These are phyloP conservation scores for Melitaea cinxia DNA, from an alignment of 1,140 invertebrate species.

Conservation along the genomic window DNA sequence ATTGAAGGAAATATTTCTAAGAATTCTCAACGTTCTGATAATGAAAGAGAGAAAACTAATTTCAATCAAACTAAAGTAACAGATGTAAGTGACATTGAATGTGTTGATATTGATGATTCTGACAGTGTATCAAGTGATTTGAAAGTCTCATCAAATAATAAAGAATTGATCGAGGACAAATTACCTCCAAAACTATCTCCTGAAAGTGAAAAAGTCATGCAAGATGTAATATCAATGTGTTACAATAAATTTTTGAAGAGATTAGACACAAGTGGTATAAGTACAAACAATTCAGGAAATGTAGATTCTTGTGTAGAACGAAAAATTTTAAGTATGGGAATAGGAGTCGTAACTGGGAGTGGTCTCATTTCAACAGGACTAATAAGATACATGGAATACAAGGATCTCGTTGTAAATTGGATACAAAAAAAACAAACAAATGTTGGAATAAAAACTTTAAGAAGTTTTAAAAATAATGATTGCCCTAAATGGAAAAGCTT, in stretches of 20 bases:
- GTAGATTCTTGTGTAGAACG: conserved; percentile 51
- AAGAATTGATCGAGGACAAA: not conserved
- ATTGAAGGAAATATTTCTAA: conserved; percentile 36
- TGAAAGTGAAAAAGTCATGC: conserved; percentile 22
- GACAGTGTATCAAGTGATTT: conserved; percentile 33
- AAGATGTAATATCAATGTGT: conserved; percentile 47
- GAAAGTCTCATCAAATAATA: conserved; percentile 1
- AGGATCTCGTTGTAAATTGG: conserved; percentile 62
- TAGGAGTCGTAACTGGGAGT: conserved; percentile 57
- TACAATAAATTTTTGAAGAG: conserved; percentile 49
- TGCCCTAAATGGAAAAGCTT: conserved; percentile 45
- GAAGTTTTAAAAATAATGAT: conserved; percentile 29
- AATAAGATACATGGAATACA: conserved; percentile 62
- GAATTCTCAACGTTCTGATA: not conserved
- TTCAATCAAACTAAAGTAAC: conserved; percentile 22
- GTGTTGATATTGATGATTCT: conserved; percentile 58
- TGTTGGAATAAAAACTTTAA: conserved; percentile 50
- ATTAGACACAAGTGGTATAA: conserved; percentile 26
- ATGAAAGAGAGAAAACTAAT: not conserved
- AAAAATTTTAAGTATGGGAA: conserved; percentile 69
- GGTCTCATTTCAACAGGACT: conserved; percentile 60
- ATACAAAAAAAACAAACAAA: conserved; percentile 34
- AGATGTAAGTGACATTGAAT: conserved; percentile 43
- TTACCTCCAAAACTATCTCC: conserved; percentile 2
- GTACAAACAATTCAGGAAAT: conserved; percentile 21